Conservation (phyloP, 2,113 vertebrate species). For the Myodes glareolus region DNA sequence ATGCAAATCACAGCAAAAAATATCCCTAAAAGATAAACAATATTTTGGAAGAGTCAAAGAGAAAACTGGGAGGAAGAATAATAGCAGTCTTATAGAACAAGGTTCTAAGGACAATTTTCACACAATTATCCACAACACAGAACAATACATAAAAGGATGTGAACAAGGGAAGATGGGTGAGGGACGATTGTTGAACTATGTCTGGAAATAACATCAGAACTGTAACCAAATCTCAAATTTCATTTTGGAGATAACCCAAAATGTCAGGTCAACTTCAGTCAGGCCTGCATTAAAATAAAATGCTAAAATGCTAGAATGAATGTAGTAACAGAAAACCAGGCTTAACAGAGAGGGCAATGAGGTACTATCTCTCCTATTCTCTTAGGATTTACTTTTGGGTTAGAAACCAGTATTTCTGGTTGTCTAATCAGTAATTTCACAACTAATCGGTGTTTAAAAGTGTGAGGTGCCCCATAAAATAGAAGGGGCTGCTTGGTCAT, state of each 20-base stretch:
- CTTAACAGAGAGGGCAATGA: slow-evolving; percentile 51
- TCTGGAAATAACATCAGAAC: slow-evolving; percentile 46
- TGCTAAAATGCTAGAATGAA: slow-evolving; percentile 50
- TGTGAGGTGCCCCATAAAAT: slow-evolving; percentile 66
- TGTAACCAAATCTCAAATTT: slow-evolving; percentile 59
- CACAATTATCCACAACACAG: not conserved
- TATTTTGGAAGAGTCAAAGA: slow-evolving; percentile 54
- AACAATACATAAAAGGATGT: not conserved
- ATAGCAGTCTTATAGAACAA: slow-evolving; percentile 22
- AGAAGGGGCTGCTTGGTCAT: slow-evolving; percentile 68
- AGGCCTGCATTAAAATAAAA: slow-evolving; percentile 65
- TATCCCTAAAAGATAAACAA: slow-evolving; percentile 37
- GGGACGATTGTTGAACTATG: slow-evolving; percentile 28
- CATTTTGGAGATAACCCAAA: slow-evolving; percentile 65
- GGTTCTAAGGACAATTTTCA: slow-evolving; percentile 52
- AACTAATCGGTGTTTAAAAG: slow-evolving; percentile 70
- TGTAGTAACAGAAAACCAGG: slow-evolving; percentile 49
- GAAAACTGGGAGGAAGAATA: not conserved
- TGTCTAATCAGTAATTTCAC: slow-evolving; percentile 70
- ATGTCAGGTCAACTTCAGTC: slow-evolving; percentile 55
- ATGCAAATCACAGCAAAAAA: slow-evolving; percentile 55
- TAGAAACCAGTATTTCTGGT: slow-evolving; percentile 66
- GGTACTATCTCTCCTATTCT: slow-evolving; percentile 57
- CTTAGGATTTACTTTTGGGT: slow-evolving; percentile 50
- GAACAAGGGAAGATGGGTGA: slow-evolving; percentile 26